These are phyloP conservation scores for Drosophila anomalata DNA, from an alignment of 2,888 invertebrate species.

Conservation along the genomic window DNA sequence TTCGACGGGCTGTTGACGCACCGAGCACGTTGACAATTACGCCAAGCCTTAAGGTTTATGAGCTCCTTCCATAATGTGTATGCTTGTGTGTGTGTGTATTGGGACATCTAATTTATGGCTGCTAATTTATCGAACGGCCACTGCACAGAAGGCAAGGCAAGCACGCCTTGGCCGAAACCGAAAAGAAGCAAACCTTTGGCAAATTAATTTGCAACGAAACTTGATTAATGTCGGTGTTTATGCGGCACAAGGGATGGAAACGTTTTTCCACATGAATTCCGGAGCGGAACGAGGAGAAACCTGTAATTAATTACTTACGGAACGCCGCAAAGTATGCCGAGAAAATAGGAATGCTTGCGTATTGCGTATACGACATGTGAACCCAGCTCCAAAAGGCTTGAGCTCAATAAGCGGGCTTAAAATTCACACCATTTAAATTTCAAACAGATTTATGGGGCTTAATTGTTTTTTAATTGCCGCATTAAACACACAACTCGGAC, in stretches of 20 bases:
- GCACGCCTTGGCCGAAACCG: background rate
- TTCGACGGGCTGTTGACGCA: conserved; percentile 41
- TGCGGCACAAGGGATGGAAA: conserved; percentile 24
- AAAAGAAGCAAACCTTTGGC: conserved; percentile 41
- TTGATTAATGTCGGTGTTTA: conserved; percentile 54
- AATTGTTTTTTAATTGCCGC: conserved; percentile 45
- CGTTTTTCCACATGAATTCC: conserved; percentile 31
- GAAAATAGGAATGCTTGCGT: conserved; percentile 2
- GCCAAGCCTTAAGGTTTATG: conserved; percentile 25
- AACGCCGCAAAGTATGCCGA: conserved; percentile 35
- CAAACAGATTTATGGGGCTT: conserved; percentile 44
- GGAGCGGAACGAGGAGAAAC: conserved; percentile 29
- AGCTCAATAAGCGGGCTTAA: conserved; percentile 6
- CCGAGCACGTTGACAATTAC: conserved; percentile 43
- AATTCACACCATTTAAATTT: conserved; percentile 25
- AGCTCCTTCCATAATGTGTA: conserved; percentile 4
- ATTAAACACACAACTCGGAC: conserved; percentile 15
- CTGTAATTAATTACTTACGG: conserved; percentile 48
- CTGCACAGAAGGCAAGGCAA: background rate
- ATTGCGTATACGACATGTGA: conserved; percentile 40
- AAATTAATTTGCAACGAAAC: conserved; percentile 54
- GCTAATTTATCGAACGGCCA: conserved; percentile 42
- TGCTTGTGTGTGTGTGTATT: conserved; percentile 5
- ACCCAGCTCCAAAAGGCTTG: conserved; percentile 24
- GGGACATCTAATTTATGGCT: conserved; percentile 42